phyloP scores from a whole-genome alignment of 2,113 vertebrate species.

The Plestiodon gilberti region DNA sequence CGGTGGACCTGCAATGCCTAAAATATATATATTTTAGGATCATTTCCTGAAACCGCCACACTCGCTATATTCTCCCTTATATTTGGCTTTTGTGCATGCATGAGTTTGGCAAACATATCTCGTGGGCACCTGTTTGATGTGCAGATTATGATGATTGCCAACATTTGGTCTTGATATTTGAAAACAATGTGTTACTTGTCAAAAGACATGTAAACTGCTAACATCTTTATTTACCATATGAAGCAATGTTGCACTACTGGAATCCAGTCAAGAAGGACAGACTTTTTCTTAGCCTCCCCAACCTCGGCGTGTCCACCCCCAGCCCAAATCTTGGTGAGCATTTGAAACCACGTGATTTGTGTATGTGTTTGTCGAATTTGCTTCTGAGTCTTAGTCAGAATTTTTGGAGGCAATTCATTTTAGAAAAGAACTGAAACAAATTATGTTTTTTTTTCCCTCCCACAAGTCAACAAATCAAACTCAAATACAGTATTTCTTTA shows the following conservation, averaged over 20 bases:
- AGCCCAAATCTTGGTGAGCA: not conserved
- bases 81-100: conserved; percentile 70
- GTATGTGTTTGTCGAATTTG: not conserved
- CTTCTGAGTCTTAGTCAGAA: not conserved
- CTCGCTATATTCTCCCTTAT: conserved; percentile 54
- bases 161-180: conserved; percentile 72
- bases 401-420: conserved; percentile 20
- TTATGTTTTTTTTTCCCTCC: too few species aligned
- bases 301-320: conserved; percentile 6
- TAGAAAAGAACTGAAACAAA: not conserved
- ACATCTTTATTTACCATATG: conserved; percentile 75
- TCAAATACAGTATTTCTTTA: not conserved
- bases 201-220: conserved; percentile 71
- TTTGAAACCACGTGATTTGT: conserved; percentile 2
- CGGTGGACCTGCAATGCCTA: not conserved
- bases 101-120: conserved; percentile 69
- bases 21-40: conserved; percentile 43
- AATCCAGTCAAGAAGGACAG: conserved; percentile 68
- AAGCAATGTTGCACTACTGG: conserved; percentile 59
- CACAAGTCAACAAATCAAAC: not conserved
- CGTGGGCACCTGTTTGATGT: conserved; percentile 71
- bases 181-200: conserved; percentile 76
- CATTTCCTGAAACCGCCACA: conserved; percentile 34
- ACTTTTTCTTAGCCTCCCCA: conserved; percentile 48
- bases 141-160: conserved; percentile 69